phyloP scores from a whole-genome alignment of 2,113 vertebrate species.

The Tenebrosternarchus preto region DNA sequence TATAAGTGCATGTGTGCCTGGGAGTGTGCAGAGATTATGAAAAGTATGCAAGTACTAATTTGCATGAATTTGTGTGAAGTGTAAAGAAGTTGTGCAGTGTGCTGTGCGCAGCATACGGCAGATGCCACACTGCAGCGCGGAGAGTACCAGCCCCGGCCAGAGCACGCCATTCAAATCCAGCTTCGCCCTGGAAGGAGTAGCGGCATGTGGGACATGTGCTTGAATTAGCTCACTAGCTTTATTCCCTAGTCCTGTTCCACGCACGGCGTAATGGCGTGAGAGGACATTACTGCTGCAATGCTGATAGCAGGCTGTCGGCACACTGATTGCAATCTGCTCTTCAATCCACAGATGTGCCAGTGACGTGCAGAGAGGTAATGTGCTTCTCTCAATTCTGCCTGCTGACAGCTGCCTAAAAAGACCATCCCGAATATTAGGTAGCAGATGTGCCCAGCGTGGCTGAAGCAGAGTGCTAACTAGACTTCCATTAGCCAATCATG shows the following conservation, averaged over 20 bases:
- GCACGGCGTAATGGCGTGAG: constrained; percentile 28
- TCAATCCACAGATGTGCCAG: constrained; percentile 61
- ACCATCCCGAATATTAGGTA: constrained; percentile 65
- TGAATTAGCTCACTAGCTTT: constrained; percentile 22
- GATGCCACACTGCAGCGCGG: background rate
- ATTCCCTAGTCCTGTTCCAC: constrained; percentile 18
- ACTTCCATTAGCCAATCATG: constrained; percentile 49
- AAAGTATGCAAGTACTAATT: constrained; percentile 26
- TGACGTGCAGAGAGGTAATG: constrained; percentile 65
- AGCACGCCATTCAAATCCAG: constrained; percentile 1
- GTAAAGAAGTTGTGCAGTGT: constrained; percentile 4
- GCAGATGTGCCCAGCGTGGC: constrained; percentile 66
- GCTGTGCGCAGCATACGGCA: background rate
- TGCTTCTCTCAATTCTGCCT: constrained; percentile 59
- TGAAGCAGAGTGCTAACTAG: constrained; percentile 54
- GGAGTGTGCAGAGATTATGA: constrained; percentile 34
- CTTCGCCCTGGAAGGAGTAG: background rate
- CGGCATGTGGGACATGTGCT: constrained; percentile 9
- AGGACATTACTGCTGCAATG: constrained; percentile 46
- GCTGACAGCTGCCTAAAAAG: constrained; percentile 70
- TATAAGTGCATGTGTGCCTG: constrained; percentile 23
- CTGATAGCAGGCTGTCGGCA: constrained; percentile 56
- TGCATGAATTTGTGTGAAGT: constrained; percentile 17
- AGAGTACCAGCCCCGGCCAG: background rate
- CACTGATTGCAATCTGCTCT: constrained; percentile 62